These are phyloP conservation scores for Camponotus pennsylvanicus DNA, from an alignment of 1,140 invertebrate species.

Conservation along the genomic window DNA sequence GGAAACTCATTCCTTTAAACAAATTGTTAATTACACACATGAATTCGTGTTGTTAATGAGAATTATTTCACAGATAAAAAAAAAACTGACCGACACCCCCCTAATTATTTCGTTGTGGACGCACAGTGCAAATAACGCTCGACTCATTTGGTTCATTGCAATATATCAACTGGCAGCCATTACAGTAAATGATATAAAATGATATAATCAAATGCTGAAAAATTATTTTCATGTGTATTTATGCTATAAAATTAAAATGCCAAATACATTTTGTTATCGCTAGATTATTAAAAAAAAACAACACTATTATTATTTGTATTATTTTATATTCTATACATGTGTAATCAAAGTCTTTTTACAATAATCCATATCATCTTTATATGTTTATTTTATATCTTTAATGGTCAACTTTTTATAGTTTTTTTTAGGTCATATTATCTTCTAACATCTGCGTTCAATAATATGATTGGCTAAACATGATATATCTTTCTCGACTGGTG, in stretches of 20 bases:
- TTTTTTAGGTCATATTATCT: not conserved
- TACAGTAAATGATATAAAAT: conserved; percentile 12
- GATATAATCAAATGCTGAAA: conserved; percentile 7
- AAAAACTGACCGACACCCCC: not conserved
- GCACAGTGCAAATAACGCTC: conserved; percentile 5
- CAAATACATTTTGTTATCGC: not conserved
- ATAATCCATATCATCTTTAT: not conserved
- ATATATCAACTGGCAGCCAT: conserved; percentile 52
- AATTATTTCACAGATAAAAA: conserved; percentile 23
- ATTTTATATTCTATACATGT: not conserved
- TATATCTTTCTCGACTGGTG: not conserved
- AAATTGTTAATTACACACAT: conserved; percentile 62
- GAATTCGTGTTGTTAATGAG: conserved; percentile 30
- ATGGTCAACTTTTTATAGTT: not conserved
- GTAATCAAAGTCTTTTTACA: not conserved
- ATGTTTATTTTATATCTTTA: not conserved
- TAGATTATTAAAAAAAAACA: not conserved
- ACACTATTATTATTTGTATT: not conserved
- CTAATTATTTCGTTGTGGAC: conserved; percentile 33
- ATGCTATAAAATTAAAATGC: not conserved
- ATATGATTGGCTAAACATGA: not conserved
- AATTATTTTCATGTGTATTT: conserved; percentile 25
- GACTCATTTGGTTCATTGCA: conserved; percentile 15
- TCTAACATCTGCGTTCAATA: not conserved
- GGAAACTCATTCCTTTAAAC: conserved; percentile 29